Conservation (phyloP, 2,888 invertebrate species). For the Galeopsomyia nigrocyanea region DNA sequence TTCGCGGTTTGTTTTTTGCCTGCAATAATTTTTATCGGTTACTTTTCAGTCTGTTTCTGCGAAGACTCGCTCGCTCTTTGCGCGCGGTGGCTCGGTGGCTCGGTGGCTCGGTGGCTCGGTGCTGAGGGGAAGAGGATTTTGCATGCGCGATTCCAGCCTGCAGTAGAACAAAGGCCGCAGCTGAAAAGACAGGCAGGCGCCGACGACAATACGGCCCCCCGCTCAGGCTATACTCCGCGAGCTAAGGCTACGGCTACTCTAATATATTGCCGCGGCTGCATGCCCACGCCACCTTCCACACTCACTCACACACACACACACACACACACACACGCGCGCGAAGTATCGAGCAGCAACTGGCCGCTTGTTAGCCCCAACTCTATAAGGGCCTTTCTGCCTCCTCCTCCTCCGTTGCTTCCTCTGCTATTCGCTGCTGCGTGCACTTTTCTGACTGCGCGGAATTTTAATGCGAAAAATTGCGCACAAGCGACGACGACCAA, state of each 20-base stretch:
- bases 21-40: slow-evolving; percentile 7
- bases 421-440: slow-evolving; percentile 30
- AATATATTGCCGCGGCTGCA: slow-evolving; percentile 67
- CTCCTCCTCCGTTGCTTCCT: neutral
- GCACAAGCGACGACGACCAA: slow-evolving; percentile 49
- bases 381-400: slow-evolving; percentile 61
- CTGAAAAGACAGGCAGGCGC: slow-evolving; percentile 54
- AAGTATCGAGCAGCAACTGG: slow-evolving; percentile 61
- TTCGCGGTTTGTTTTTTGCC: neutral
- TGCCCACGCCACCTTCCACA: slow-evolving; percentile 23
- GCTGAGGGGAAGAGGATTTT: slow-evolving; percentile 27
- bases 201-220: slow-evolving; percentile 62
- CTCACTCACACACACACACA: no score
- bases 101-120: no score
- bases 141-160: slow-evolving; percentile 34
- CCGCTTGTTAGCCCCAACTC: slow-evolving; percentile 67
- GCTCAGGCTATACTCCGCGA: slow-evolving; percentile 57
- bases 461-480: slow-evolving; percentile 68
- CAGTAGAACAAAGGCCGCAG: slow-evolving; percentile 53
- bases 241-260: slow-evolving; percentile 58
- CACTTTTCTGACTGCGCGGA: slow-evolving; percentile 61
- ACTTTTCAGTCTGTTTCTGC: slow-evolving; percentile 12
- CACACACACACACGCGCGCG: slow-evolving; percentile 49
- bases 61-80: neutral
- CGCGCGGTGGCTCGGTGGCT: no score